Evolutionary conservation across 1,140 invertebrate genomes (phyloP).

Genomic region (Brachionus sp.): DNA sequence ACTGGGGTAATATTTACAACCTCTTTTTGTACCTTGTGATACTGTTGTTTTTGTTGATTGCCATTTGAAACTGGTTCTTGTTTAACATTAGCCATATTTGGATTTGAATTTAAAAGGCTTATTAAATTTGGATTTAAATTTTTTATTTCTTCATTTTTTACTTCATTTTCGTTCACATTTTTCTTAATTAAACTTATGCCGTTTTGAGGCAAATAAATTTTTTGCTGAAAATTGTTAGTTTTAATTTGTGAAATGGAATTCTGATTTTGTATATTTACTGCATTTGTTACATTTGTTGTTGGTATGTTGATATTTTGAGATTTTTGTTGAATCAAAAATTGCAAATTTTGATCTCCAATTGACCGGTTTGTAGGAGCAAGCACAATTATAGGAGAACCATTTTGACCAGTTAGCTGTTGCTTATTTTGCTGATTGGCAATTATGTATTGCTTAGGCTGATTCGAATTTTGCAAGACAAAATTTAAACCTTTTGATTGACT

Average conservation of each 20-base stretch:
- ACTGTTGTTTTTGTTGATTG: neutral
- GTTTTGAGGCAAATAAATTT: neutral
- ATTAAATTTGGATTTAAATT: slow-evolving; percentile 25
- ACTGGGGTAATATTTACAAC: neutral
- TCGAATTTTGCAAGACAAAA: neutral
- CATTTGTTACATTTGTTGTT: neutral
- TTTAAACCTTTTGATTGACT: neutral
- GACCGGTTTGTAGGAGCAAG: neutral
- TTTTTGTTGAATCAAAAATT: slow-evolving; percentile 20
- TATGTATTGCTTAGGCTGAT: slow-evolving; percentile 5
- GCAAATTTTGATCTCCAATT: slow-evolving; percentile 19
- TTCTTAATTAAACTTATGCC: neutral
- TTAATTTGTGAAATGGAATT: neutral
- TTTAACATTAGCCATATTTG: neutral
- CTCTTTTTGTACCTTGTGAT: neutral
- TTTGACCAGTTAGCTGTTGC: slow-evolving; percentile 1
- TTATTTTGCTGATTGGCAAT: slow-evolving; percentile 14
- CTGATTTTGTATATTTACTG: neutral
- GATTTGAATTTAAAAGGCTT: neutral
- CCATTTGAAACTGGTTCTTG: neutral
- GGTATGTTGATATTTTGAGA: neutral
- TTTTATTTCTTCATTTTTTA: neutral
- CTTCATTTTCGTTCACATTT: neutral
- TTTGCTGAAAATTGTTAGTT: neutral
- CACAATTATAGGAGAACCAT: slow-evolving; percentile 3